phyloP scores from a whole-genome alignment of 2,113 vertebrate species.

The Austrofundulus limnaeus region DNA sequence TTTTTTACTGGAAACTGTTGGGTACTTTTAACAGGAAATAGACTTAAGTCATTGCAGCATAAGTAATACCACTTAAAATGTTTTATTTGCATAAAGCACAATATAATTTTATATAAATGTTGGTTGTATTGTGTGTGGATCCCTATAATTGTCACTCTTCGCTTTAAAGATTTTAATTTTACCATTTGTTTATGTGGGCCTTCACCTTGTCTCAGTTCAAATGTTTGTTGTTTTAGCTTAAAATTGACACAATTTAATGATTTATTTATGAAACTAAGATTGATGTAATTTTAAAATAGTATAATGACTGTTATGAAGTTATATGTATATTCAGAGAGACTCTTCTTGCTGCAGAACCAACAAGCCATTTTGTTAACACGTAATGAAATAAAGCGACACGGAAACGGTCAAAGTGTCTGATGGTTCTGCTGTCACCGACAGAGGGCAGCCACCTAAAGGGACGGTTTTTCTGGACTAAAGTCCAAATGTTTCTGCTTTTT shows the following conservation, averaged over 20 bases:
- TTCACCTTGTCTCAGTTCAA: conserved; percentile 15
- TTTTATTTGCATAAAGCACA: conserved; percentile 16
- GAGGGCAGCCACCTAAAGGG: conserved; percentile 29
- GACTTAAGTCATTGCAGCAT: conserved; percentile 18
- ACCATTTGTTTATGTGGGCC: conserved; percentile 3
- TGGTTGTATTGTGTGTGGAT: not conserved
- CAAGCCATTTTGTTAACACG: conserved; percentile 71
- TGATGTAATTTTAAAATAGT: conserved; percentile 53
- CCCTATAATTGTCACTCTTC: not conserved
- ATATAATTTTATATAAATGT: not conserved
- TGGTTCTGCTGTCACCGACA: conserved; percentile 24
- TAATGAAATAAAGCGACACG: conserved; percentile 60
- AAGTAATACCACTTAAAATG: not conserved
- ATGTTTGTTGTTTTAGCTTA: conserved; percentile 2
- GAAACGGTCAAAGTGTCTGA: conserved; percentile 5
- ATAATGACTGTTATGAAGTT: conserved; percentile 70
- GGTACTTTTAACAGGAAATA: conserved; percentile 8
- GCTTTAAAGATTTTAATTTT: conserved; percentile 1
- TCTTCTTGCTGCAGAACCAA: conserved; percentile 66
- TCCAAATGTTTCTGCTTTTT: conserved; percentile 23
- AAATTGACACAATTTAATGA: conserved; percentile 39
- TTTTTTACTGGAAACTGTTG: not conserved
- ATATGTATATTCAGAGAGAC: conserved; percentile 68
- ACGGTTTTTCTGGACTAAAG: not conserved
- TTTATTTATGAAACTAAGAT: conserved; percentile 36